These are phyloP conservation scores for Litoditis marina DNA, from an alignment of 2,888 invertebrate species.

Conservation along the genomic window DNA sequence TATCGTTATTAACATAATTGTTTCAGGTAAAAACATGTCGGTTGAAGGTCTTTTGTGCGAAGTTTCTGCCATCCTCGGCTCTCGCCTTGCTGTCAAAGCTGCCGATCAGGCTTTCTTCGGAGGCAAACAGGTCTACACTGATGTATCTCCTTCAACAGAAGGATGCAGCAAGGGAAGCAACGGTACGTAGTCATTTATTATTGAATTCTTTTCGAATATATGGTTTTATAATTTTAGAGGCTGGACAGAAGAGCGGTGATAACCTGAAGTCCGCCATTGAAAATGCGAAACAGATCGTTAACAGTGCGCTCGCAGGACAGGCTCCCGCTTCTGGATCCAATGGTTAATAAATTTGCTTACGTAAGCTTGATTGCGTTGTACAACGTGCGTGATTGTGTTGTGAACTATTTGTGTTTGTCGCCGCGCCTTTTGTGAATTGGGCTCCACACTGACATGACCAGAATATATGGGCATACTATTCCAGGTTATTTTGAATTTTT, in stretches of 20 bases:
- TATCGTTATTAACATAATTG: no score
- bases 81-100: slow-evolving; percentile 30
- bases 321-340: slow-evolving; percentile 5
- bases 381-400: no score
- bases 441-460: no score
- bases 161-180: slow-evolving; percentile 3
- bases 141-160: slow-evolving; percentile 16
- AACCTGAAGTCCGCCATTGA: slow-evolving; percentile 8
- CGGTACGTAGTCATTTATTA: slow-evolving; percentile 1
- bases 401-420: no score
- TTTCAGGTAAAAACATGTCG: no score
- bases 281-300: slow-evolving; percentile 16
- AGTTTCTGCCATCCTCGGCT: slow-evolving; percentile 31
- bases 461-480: no score
- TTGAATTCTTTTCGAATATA: neutral
- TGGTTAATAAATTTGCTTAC: slow-evolving; percentile 22
- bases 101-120: slow-evolving; percentile 45
- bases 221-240: slow-evolving; percentile 1
- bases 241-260: slow-evolving; percentile 1
- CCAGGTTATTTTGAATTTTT: no score
- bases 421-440: no score
- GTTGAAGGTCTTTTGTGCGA: slow-evolving; percentile 45
- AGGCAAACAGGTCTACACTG: slow-evolving; percentile 41
- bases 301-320: slow-evolving; percentile 14
- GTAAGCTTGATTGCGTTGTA: no score